Base-by-base conservation (phyloP, 2,888 invertebrate species). In the Synergus gifuensis region DNA sequence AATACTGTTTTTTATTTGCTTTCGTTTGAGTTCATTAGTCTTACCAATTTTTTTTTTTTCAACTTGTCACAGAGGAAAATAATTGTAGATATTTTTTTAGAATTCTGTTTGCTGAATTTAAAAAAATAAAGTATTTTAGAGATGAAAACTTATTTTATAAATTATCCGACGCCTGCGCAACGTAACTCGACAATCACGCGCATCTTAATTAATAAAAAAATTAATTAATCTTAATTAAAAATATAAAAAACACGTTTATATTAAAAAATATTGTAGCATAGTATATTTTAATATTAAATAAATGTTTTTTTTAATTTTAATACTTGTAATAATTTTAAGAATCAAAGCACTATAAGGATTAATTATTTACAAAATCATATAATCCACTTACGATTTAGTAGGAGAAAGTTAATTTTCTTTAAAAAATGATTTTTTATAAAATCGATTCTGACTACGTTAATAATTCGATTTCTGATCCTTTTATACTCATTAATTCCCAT, bases 331-430 rank as follows among this genome's bases (percentile, higher is more conserved):
- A 54, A 54, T 54, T 54, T 54, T 8, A 5, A 58, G 18, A 18
- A 18, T 58, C 18, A 9, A 18, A 58, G 58, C 0, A 58, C 1
- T 58, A 28, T 28, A 58, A n/a, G 9, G 9, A 58, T 9, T 9
- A 18, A 2, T 9, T n/a, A 54, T 54, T 54, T 18, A 81, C 49
- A 4, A 79, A 79, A 28, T 78, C 60, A 79, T 76, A 69, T 69
- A 76, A 22, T 76, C 42, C 54, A 67, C 78, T 77, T 78, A 79
- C 77, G 77, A 60, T 76, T 36, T 44, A 69, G 81, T 84, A 85
- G 79, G 82, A 83, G 83, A 85, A 84, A 83, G 7, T 5, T 14
- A 62, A 62, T 28, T 58, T 14, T 62, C 28, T 12, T 28, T 28
- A 28, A 28, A 28, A 62, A 62, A 28, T 28, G 14, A 12, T 28